Evolutionary conservation across 2,113 vertebrate genomes (phyloP).

Genomic region (Indri indri): DNA sequence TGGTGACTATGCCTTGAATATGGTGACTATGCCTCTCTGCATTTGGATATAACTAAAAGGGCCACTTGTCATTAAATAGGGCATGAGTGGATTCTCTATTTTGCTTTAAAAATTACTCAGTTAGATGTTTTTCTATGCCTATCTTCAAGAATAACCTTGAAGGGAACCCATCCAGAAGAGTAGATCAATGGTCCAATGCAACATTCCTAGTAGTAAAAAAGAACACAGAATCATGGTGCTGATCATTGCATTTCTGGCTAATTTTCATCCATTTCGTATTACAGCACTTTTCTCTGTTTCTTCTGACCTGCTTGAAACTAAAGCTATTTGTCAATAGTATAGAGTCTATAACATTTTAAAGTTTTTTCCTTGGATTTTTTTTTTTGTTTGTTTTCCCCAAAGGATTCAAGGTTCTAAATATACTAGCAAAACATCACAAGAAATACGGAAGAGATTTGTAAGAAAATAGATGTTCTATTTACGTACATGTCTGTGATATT

Average conservation of each 20-base stretch:
- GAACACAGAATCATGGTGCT: neutral
- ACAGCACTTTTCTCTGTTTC: neutral
- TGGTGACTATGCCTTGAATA: neutral
- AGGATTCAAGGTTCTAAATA: neutral
- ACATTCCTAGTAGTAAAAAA: neutral
- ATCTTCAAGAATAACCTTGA: neutral
- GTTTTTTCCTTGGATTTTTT: neutral
- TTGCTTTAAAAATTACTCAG: neutral
- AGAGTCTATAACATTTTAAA: neutral
- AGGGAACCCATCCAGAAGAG: rapidly evolving
- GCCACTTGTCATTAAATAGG: neutral
- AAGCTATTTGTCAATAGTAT: neutral
- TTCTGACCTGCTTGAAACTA: neutral
- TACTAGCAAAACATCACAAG: neutral
- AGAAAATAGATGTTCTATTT: neutral
- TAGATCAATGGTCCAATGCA: neutral
- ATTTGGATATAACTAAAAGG: neutral
- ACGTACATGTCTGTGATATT: neutral
- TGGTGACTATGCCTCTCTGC: neutral
- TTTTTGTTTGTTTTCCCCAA: neutral
- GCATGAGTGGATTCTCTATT: neutral
- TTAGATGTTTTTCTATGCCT: neutral
- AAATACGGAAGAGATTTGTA: neutral
- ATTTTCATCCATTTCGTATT: neutral
- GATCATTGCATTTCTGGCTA: neutral